Conservation (phyloP, 1,140 invertebrate species). For the Amyelois transitella region DNA sequence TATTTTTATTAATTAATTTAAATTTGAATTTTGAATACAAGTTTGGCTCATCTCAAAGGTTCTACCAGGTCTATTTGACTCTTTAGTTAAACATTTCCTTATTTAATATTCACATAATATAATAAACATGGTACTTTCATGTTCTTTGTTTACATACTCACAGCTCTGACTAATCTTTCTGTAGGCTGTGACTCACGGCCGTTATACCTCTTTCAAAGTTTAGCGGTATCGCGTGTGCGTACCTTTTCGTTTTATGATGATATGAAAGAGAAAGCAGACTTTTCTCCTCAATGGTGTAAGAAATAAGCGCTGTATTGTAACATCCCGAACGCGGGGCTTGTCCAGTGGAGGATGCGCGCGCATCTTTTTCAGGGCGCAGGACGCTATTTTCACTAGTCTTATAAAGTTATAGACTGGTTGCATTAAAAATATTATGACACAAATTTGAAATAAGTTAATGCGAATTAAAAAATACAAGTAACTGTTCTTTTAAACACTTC, state of each 20-base stretch:
- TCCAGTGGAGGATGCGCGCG: constrained; percentile 50
- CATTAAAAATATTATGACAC: too few relatives aligned
- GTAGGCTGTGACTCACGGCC: constrained; percentile 1
- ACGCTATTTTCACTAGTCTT: constrained; percentile 43
- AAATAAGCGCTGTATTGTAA: constrained; percentile 16
- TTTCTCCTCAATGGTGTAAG: constrained; percentile 14
- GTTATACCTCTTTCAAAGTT: not conserved
- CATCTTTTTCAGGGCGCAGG: constrained; percentile 65
- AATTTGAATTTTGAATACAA: not conserved
- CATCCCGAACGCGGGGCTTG: constrained; percentile 25
- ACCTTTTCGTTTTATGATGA: not conserved
- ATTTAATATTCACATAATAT: not conserved
- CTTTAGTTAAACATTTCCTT: not conserved
- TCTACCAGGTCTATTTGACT: not conserved
- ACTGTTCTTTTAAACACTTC: too few relatives aligned
- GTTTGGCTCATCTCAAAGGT: constrained; percentile 18
- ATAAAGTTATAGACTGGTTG: constrained; percentile 46
- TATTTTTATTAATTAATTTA: too few relatives aligned
- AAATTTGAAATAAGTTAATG: too few relatives aligned
- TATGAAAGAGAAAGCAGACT: constrained; percentile 20
- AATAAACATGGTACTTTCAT: not conserved
- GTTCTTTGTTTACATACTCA: constrained; percentile 9
- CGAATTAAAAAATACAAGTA: too few relatives aligned
- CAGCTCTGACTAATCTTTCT: constrained; percentile 5
- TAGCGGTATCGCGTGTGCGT: not conserved